Percentiles rank a stretch among this genome's conserved stretches.
Conservation (phyloP, 2,888 invertebrate genomes). For the Agrochola macilenta region DNA sequence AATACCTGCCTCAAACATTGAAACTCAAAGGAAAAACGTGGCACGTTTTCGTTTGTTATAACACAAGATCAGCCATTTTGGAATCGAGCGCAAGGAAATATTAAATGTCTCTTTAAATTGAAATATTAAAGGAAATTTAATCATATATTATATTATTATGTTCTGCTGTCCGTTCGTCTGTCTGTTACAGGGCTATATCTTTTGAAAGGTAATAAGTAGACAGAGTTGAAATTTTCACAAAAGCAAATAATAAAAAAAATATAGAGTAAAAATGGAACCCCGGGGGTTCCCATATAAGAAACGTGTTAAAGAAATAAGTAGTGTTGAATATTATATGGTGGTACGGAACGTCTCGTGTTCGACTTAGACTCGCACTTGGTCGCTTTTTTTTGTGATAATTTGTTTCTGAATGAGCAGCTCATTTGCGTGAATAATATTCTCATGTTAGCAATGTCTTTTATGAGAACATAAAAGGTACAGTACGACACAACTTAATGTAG, state of each 20-base stretch:
- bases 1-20: constrained; percentile 6
- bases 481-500: too few relatives aligned
- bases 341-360: background rate
- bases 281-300: background rate
- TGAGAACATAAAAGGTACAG: background rate
- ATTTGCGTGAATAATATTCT: constrained; percentile 3
- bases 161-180: background rate
- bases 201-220: background rate
- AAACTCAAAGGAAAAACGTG: constrained; percentile 27
- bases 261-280: background rate
- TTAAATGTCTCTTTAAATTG: background rate
- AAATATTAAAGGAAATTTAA: too few relatives aligned
- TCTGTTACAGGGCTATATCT: background rate
- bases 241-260: background rate
- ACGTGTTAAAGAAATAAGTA: too few relatives aligned
- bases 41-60: constrained; percentile 12
- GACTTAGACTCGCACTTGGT: background rate
- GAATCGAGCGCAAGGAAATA: constrained; percentile 1
- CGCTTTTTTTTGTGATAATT: background rate
- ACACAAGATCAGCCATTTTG: constrained; percentile 3
- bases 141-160: too few relatives aligned
- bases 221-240: background rate
- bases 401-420: background rate
- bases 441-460: background rate
- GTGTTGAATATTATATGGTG: background rate